Evolutionary conservation across 2,113 vertebrate genomes (phyloP).

Genomic region (rabbit (Oryctolagus cuniculus)): DNA sequence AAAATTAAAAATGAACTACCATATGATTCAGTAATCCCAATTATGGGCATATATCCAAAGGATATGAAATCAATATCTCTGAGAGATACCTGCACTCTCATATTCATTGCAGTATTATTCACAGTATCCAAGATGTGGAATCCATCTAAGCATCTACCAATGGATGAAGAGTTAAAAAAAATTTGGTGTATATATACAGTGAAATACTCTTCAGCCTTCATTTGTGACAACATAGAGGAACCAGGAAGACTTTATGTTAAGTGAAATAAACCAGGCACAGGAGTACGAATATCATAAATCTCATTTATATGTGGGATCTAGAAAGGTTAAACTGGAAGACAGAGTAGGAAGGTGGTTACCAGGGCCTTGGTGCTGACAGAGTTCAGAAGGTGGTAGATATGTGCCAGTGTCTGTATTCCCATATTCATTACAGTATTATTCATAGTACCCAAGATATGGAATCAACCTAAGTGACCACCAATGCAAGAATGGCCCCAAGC

Average conservation of each 20-base stretch:
- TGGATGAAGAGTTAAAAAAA: not conserved
- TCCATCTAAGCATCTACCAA: not conserved
- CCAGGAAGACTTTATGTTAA: not conserved
- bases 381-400: too few species aligned
- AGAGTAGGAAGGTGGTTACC: not conserved
- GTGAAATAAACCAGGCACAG: not conserved
- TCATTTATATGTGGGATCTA: not conserved
- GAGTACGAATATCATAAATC: not conserved
- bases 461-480: too few species aligned
- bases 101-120: not conserved
- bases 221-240: not conserved
- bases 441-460: too few species aligned
- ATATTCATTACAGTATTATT: too few species aligned
- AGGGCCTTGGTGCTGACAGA: not conserved
- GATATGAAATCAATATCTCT: not conserved
- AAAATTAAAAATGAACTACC: not conserved
- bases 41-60: not conserved
- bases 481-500: too few species aligned
- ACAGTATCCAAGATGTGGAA: not conserved
- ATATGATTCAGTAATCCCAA: not conserved
- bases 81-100: not conserved
- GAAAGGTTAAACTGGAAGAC: not conserved
- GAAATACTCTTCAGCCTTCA: not conserved
- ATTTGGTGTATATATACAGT: not conserved
- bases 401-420: too few species aligned